phyloP scores from a whole-genome alignment of 2,113 vertebrate genomes.

The Lasiurus borealis region DNA sequence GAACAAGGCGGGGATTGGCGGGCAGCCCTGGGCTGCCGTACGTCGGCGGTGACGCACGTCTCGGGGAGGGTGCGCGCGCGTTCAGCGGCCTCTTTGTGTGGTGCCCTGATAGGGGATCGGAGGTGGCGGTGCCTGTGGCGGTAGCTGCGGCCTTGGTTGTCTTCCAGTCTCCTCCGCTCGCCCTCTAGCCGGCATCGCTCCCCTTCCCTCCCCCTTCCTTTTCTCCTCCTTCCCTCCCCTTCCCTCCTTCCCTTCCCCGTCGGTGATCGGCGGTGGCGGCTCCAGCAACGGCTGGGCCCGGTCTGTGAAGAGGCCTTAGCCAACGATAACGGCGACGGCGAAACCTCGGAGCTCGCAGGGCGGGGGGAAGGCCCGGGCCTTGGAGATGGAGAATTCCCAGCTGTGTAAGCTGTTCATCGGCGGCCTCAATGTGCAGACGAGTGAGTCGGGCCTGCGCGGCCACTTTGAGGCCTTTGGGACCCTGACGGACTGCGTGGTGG shows the following conservation, averaged over 20 bases:
- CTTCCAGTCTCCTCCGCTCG: constrained; percentile 67
- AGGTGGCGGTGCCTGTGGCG: constrained; percentile 69
- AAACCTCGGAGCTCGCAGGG: constrained; percentile 78
- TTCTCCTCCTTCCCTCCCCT: constrained; percentile 73
- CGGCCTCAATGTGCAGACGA: constrained; percentile 97
- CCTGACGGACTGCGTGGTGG: constrained; percentile 94
- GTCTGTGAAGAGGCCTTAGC: constrained; percentile 55
- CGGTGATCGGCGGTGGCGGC: constrained; percentile 75
- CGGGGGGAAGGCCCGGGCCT: constrained; percentile 82
- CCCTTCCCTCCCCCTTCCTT: constrained; percentile 77
- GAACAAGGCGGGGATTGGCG: constrained; percentile 44
- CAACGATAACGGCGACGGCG: constrained; percentile 72
- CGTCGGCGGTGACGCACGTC: constrained; percentile 78
- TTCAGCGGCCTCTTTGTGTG: constrained; percentile 89
- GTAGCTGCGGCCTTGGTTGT: constrained; percentile 53
- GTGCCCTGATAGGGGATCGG: constrained; percentile 82
- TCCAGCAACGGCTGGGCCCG: constrained; percentile 79
- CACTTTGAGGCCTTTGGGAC: constrained; percentile 97
- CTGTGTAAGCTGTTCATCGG: constrained; percentile 98
- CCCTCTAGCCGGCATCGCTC: constrained; percentile 65
- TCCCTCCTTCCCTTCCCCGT: constrained; percentile 77
- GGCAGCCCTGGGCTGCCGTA: constrained; percentile 64
- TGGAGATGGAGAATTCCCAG: constrained; percentile 93
- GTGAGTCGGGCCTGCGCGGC: constrained; percentile 95
- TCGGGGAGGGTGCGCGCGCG: constrained; percentile 83